Base-by-base conservation (phyloP, 1,140 invertebrate genomes). In the Bombyx mandarina region DNA sequence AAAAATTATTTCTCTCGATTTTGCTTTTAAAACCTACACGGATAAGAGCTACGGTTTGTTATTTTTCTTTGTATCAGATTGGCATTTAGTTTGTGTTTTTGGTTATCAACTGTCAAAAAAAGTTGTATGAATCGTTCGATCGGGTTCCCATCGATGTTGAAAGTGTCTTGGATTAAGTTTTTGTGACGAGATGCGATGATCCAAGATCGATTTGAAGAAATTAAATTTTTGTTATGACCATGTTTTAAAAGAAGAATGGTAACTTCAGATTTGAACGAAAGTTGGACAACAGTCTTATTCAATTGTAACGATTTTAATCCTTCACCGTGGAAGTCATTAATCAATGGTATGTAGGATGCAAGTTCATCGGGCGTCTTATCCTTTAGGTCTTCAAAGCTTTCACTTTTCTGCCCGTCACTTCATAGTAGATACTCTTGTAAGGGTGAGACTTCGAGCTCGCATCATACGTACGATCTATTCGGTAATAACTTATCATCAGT, bases 141-240 rank as follows among this genome's bases (percentile, higher is more conserved):
- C 22, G 18, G 54, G 74, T 82, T 82, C 79, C 77, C 79, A 82
- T 82, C 67, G 73, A 69, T 67, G 62, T 65, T 61, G 59, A 58
- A 55, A 61, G 59, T 61, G 58, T 61, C 66, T 68, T 63, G 70
- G 70, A 73, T 73, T 73, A 73, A 60, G 46, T 69, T 73, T 73
- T 73, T 69, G 54, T 69, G 9, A 35, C 26, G 26, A 35, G 46
- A 56, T 54, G 50, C 64, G 61, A 66, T 68, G 60, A 66, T 65
- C 63, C 58, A 42, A 52, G 47, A 62, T 64, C 61, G 59, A 69
- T 66, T 63, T 54, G 26, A 8, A 35, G 26, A 35, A 35, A 18
- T 12, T 49, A 22, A 10, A 18, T 7, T 49, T 10, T 49, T 49
- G 1, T 49, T 49, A 18, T 49, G 8, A 1, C n/a, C n/a, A 49